A percentile compares a stretch with the other conserved stretches of the same genome.
Conservation (phyloP, 2,797 vertebrate genomes). For the Diplodus sargus region DNA sequence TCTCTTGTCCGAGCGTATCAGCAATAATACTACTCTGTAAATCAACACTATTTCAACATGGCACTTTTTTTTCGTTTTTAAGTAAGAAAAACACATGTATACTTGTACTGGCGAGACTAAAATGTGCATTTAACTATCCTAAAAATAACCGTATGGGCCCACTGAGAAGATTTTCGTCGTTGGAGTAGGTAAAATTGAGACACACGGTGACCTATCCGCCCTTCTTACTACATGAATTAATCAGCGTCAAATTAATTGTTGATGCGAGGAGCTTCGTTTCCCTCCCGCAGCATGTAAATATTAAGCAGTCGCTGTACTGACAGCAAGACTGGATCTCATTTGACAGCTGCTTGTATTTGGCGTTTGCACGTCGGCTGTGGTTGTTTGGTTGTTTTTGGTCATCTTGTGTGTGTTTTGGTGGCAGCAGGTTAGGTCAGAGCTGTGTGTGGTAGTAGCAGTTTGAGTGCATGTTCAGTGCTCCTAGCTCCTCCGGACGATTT, state of each 20-base stretch:
- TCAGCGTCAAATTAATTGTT: conserved; percentile 60
- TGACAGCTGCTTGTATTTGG: conserved; percentile 53
- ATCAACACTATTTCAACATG: conserved; percentile 55
- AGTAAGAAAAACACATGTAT: conserved; percentile 30
- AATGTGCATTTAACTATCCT: conserved; percentile 34
- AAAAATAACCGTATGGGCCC: conserved; percentile 22
- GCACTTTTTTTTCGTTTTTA: conserved; percentile 34
- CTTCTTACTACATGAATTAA: conserved; percentile 57
- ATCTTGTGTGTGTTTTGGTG: conserved; percentile 49
- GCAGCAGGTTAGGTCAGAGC: conserved; percentile 59
- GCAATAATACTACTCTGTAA: conserved; percentile 48
- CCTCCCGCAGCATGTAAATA: conserved; percentile 60
- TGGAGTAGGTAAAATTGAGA: conserved; percentile 42
- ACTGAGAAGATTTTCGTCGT: conserved; percentile 44
- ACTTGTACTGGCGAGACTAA: conserved; percentile 21
- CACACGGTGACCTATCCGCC: conserved; percentile 31
- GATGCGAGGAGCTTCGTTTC: conserved; percentile 58
- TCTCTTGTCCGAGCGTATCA: conserved; percentile 34
- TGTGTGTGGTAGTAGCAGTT: conserved; percentile 51
- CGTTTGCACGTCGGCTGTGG: conserved; percentile 51
- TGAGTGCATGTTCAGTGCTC: conserved; percentile 57
- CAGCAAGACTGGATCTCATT: conserved; percentile 50
- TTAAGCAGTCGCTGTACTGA: conserved; percentile 47
- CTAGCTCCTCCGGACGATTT: conserved; percentile 45
- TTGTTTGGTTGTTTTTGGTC: conserved; percentile 46